Evolutionary conservation across 2,888 invertebrate species (phyloP), one percentile per base, ranked within the genome.

Genomic region (Philaethria dido): DNA sequence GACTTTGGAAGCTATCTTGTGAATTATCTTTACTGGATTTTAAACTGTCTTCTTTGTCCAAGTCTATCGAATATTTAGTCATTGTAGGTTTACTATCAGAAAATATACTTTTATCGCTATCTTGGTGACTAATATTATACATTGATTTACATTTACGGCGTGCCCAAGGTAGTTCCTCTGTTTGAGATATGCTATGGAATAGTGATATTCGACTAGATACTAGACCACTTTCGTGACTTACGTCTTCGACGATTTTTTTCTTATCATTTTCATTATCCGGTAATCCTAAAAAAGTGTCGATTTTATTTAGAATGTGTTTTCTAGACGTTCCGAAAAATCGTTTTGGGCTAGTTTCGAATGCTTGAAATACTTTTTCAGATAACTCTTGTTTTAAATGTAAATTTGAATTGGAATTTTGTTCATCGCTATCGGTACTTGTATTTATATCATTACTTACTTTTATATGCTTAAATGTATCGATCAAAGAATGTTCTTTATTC

Each of bases 301-400:
- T 87, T 81, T 92, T 92, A 75, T 84, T 89, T 69, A 92, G 77
- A 74, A 92, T 92, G 68, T 89, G 91, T 73, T 87, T 88, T 73
- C 92, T 82, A 54, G 92, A 92, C 36, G 92, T 92, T 1, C 92
- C 92, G 66, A 93, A 92, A 75, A 92, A 92, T 76, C 92, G 80
- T 72, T 91, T 93, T 9, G 92, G 92, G 72, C 92, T 92, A 16
- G 91, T 92, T 83, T 92, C 92, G 74, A 92, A 92, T 16, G 92
- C 92, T 80, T 88, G 90, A 61, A 88, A 92, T 9, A 92, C 84
- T 80, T 92, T 92, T 80, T 92, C 92, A 3, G 92, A 86, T 54
- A 92, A 70, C 78, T 92, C 92, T 74, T 87, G 89, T 78, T 87
- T 92, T 9, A 66, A 61, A 44, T 69, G 60, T 18, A 70, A 64